Evolutionary conservation across 2,113 vertebrate genomes (phyloP).

Genomic region (Coptodon rendalli): DNA sequence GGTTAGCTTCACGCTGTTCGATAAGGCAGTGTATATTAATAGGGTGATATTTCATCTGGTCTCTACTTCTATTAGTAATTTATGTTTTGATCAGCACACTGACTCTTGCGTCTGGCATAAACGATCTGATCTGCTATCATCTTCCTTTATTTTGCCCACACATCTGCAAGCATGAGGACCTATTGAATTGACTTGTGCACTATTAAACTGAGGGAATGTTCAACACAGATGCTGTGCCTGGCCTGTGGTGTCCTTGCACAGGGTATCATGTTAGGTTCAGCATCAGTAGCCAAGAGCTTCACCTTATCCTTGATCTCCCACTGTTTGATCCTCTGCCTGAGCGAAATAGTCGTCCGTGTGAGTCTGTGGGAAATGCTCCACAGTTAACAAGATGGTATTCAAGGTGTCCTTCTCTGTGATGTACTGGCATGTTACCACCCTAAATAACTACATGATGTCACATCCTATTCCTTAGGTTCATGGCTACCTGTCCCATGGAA

Average conservation of each 20-base stretch:
- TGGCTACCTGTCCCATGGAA: not conserved
- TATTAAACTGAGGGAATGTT: not conserved
- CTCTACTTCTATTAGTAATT: not conserved
- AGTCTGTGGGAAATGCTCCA: not conserved
- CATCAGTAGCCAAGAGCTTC: not conserved
- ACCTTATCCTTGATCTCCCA: not conserved
- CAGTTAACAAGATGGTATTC: not conserved
- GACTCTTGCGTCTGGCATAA: not conserved
- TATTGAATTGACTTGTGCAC: not conserved
- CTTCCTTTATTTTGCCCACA: not conserved
- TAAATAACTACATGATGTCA: not conserved
- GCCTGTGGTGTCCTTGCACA: not conserved
- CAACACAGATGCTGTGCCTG: not conserved
- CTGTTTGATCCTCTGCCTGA: not conserved
- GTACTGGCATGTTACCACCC: not conserved
- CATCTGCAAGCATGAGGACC: not conserved
- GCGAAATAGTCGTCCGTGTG: accelerated
- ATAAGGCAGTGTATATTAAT: not conserved
- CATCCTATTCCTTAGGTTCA: not conserved
- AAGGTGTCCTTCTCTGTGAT: not conserved
- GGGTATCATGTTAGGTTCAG: not conserved
- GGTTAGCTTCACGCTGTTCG: not conserved
- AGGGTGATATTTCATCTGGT: not conserved
- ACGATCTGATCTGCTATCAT: not conserved
- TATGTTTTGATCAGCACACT: accelerated